phyloP scores from a whole-genome alignment of 2,113 vertebrate genomes.

The Silurus meridionalis region DNA sequence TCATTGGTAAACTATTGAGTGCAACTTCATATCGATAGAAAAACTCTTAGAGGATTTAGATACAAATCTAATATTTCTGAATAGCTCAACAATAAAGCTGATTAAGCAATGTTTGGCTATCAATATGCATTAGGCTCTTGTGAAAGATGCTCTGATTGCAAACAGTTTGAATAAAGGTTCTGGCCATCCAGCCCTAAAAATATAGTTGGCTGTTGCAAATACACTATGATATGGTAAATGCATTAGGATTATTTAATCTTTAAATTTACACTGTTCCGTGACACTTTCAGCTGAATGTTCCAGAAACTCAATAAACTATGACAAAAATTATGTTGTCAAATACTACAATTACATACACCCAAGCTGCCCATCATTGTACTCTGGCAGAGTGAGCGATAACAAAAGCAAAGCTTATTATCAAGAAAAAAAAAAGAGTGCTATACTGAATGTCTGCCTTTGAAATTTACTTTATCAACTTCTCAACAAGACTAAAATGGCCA shows the following conservation, averaged over 20 bases:
- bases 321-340: constrained; percentile 7
- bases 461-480: not conserved
- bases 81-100: not conserved
- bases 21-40: not conserved
- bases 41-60: not conserved
- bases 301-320: not conserved
- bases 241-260: too few species aligned
- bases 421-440: not conserved
- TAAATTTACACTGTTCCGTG: not conserved
- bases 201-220: not conserved
- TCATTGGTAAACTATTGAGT: not conserved
- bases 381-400: constrained; percentile 4
- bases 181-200: not conserved
- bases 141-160: not conserved
- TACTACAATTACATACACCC: not conserved
- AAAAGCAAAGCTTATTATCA: not conserved
- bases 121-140: not conserved
- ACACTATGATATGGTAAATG: not conserved
- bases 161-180: not conserved
- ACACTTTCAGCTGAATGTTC: not conserved
- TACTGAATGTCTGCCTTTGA: not conserved
- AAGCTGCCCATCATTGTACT: not conserved
- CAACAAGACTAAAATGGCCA: not conserved
- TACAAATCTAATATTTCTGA: not conserved
- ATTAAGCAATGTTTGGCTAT: not conserved